These are phyloP conservation scores for Prietella phreatophila DNA, from an alignment of 2,113 vertebrate genomes.

Conservation along the genomic window DNA sequence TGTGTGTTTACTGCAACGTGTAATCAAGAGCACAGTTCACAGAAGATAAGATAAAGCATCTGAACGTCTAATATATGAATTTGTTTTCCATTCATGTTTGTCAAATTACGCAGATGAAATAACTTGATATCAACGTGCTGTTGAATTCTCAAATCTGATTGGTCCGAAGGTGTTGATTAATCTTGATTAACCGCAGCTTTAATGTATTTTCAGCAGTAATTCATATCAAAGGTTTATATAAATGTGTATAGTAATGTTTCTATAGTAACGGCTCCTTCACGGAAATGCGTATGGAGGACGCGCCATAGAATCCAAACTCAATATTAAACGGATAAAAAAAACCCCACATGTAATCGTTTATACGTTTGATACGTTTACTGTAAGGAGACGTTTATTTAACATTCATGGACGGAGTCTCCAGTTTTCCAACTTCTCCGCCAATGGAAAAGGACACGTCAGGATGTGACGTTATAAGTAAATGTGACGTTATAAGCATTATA, in stretches of 20 bases:
- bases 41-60: background rate
- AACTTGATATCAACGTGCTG: background rate
- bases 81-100: background rate
- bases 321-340: background rate
- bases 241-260: background rate
- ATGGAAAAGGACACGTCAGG: background rate
- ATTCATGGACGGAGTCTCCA: background rate
- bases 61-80: background rate
- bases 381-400: background rate
- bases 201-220: background rate
- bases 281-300: background rate
- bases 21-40: background rate
- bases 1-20: background rate
- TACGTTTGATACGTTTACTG: background rate
- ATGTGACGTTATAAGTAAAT: background rate
- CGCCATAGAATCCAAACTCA: background rate
- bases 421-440: background rate
- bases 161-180: background rate
- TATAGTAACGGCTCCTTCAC: background rate
- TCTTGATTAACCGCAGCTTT: background rate
- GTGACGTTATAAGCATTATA: too few species aligned
- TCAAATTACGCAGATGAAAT: background rate
- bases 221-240: background rate
- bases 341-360: background rate
- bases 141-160: background rate